These are phyloP conservation scores for Drosophila atripex DNA, from an alignment of 2,888 invertebrate species.

Conservation along the genomic window DNA sequence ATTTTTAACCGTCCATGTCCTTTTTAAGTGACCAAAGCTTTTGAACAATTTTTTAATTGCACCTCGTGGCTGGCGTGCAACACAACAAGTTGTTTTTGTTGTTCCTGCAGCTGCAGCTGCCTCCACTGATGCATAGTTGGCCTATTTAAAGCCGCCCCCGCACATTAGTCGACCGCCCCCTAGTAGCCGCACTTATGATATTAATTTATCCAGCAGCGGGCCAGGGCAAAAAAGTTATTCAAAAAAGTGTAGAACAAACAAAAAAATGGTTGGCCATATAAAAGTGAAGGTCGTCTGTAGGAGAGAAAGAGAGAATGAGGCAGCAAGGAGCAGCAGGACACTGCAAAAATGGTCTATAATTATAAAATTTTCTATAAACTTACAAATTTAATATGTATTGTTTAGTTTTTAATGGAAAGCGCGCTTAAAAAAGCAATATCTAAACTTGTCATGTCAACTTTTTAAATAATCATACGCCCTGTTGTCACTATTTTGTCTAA, in stretches of 20 bases:
- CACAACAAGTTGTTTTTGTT: conserved; percentile 43
- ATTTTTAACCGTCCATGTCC: conserved; percentile 50
- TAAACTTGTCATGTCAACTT: not conserved
- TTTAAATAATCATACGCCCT: not conserved
- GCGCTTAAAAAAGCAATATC: too few species aligned
- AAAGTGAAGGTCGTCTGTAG: conserved; percentile 77
- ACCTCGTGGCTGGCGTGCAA: conserved; percentile 32
- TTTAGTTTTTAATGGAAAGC: too few species aligned
- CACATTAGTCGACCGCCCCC: not conserved
- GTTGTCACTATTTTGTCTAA: not conserved
- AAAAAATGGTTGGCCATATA: conserved; percentile 52
- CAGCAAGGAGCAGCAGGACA: conserved; percentile 37
- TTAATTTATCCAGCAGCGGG: conserved; percentile 37
- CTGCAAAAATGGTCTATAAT: conserved; percentile 2
- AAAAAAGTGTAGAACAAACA: conserved; percentile 25
- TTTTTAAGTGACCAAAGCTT: conserved; percentile 52
- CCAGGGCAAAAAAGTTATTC: conserved; percentile 35
- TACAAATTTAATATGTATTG: too few species aligned
- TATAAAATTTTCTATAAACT: not conserved
- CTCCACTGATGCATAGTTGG: conserved; percentile 53
- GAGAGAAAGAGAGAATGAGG: conserved; percentile 64
- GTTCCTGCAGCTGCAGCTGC: conserved; percentile 10
- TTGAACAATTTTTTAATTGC: conserved; percentile 35
- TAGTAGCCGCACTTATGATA: conserved; percentile 35
- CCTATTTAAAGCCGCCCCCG: conserved; percentile 55